Base-by-base conservation (phyloP, 2,113 vertebrate species). In the Odocoileus hemionus region DNA sequence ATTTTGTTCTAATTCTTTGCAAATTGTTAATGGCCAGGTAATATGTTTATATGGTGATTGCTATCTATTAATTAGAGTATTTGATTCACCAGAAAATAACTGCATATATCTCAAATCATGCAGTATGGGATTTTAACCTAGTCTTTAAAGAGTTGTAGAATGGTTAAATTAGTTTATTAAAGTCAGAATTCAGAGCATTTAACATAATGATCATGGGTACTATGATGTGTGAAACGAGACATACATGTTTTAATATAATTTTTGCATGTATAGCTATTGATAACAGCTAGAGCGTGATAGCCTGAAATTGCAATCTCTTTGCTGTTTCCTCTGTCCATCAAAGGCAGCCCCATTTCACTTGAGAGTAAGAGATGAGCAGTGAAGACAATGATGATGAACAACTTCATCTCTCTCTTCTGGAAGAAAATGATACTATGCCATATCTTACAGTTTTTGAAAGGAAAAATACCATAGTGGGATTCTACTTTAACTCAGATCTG, bases 101-200 rank as follows among this genome's bases (percentile, higher is more conserved):
- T 82, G 13, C 9, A 14, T 82, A 10, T 67, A 39, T 86, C n/a
- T 78, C 60, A 89, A 95, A 86, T 28, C 50, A 74, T 91, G 36
- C 45, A 57, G 6, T 50, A n/a, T 39, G 7, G 12, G 7, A n/a
- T 57, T 90, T 90, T 91, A 96, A 92, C 64, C 57, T 50, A 30
- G 21, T 60, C 3, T 82, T 55, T 86, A 89, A 76, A 96, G 82
- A 58, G 13, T 52, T 5, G 58, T 39, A 92, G 36, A 84, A 8
- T 43, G 21, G 16, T 54, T 83, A 93, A 58, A 64, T 95, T 80
- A 95, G 95, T 93, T 88, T 93, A 60, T 97, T 95, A 76, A 94
- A 86, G 78, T 87, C 47, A 61, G 15, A 58, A 57, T n/a, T 30
- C 33, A 96, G n/a, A 52, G 2, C 25, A n/a, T 83, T 93, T 91